Base-by-base conservation (phyloP, 2,113 vertebrate genomes). In the Peromyscus californicus region DNA sequence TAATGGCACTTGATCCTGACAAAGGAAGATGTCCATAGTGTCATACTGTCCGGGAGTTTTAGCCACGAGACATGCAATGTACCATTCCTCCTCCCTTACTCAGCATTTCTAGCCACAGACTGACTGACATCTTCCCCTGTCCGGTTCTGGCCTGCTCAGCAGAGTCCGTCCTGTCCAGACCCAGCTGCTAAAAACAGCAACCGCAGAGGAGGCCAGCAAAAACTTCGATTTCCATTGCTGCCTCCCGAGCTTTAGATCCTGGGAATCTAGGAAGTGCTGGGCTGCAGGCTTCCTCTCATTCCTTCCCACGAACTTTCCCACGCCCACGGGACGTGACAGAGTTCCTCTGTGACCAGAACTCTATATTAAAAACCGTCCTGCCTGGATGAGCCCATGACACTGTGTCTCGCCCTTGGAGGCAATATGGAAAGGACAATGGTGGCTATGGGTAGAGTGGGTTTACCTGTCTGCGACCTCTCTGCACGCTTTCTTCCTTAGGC, bases 221-320 rank as follows among this genome's bases (percentile, higher is more conserved):
- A 78, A 29, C 59, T 26, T 59, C 65, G 70, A 78, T 82, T 67
- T 21, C 2, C 22, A 36, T 61, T 80, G 57, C 69, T 90, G 31
- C 65, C 72, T 89, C 45, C 39, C 78, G 65, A 57, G 65, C 63
- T 80, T 48, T 36, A 91, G 24, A 54, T 75, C 54, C 78, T 89
- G 39, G 91, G 95, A 96, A 42, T 61, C 51, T 13, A 26, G 48
- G 86, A 82, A 86, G 22, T 0, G 0, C 51, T 26, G 15, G 70
- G 22, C 51, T 94, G 54, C 59, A 93, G 59, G 36, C 85, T 97
- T 94, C 65, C 78, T 89, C 67, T 94, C 48, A 79, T 63, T 9
- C 94, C 72, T 82, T 91, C 72, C 54, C 84, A 69, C 26, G 67
- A 26, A 79, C 51, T 86, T 93, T 96, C 96, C 89, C 95, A 94